Conservation (phyloP, 2,888 invertebrate species). For the Cartodere bifasciata region DNA sequence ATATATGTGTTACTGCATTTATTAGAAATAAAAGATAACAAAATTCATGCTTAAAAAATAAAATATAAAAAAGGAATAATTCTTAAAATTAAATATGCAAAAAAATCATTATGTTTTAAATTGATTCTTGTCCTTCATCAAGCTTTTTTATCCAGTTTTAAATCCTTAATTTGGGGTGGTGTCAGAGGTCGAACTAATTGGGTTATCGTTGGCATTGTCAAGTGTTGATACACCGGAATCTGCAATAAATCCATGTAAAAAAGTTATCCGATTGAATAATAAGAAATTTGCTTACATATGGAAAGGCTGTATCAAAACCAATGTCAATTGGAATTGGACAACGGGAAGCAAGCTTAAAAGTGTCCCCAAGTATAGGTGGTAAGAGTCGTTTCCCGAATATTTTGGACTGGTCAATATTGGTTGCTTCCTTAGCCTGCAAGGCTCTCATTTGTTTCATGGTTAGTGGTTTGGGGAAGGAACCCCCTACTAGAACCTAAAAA, state of each 20-base stretch:
- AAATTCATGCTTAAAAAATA: too few relatives aligned
- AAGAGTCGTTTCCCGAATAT: constrained; percentile 43
- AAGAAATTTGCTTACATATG: constrained; percentile 38
- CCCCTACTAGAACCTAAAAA: too few relatives aligned
- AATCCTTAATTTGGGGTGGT: constrained; percentile 28
- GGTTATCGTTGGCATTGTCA: constrained; percentile 45
- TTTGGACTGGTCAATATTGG: constrained; percentile 31
- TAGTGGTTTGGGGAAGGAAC: constrained; percentile 37
- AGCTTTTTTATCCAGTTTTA: too few relatives aligned
- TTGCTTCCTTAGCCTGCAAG: constrained; percentile 36
- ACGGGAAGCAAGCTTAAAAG: constrained; percentile 42
- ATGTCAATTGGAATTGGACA: constrained; percentile 39
- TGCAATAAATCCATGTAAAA: constrained; percentile 27
- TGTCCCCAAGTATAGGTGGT: constrained; percentile 46
- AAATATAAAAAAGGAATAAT: too few relatives aligned
- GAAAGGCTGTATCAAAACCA: constrained; percentile 48
- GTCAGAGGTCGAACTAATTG: constrained; percentile 44
- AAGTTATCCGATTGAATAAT: constrained; percentile 1
- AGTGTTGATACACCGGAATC: constrained; percentile 59
- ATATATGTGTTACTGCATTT: too few relatives aligned
- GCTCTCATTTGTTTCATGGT: constrained; percentile 38
- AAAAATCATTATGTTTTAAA: too few relatives aligned
- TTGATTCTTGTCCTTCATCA: too few relatives aligned
- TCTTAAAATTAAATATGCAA: too few relatives aligned
- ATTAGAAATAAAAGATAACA: too few relatives aligned